phyloP scores from a whole-genome alignment of 2,888 invertebrate species.

The Cremastinae sp. region DNA sequence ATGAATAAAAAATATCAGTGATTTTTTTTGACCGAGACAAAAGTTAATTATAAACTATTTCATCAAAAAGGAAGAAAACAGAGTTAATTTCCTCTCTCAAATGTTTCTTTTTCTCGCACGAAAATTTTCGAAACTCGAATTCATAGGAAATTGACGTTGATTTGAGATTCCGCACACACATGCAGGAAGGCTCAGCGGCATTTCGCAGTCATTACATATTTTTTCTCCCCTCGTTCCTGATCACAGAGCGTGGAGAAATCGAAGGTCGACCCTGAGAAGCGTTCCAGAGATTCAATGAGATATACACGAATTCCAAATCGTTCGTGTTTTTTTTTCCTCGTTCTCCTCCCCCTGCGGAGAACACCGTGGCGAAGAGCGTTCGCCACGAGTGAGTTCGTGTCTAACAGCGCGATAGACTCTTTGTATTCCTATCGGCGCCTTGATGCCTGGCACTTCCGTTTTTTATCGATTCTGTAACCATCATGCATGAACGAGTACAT shows the following conservation, averaged over 20 bases:
- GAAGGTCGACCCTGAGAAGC: constrained; percentile 55
- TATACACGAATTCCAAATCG: constrained; percentile 52
- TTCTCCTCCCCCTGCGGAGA: background rate
- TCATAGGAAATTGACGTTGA: constrained; percentile 1
- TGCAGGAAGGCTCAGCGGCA: constrained; percentile 4
- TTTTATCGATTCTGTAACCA: constrained; percentile 33
- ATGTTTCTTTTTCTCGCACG: background rate
- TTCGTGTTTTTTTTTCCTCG: constrained; percentile 23
- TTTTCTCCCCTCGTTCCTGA: constrained; percentile 17
- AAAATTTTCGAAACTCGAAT: background rate
- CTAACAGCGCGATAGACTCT: constrained; percentile 20
- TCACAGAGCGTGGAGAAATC: constrained; percentile 36
- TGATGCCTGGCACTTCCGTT: constrained; percentile 48
- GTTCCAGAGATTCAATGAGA: constrained; percentile 36
- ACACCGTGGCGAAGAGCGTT: background rate
- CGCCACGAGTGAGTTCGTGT: background rate
- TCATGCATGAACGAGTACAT: constrained; percentile 36
- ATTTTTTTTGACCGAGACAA: too few relatives aligned
- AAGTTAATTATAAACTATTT: too few relatives aligned
- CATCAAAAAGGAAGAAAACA: too few relatives aligned
- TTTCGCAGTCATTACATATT: constrained; percentile 18
- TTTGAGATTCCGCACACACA: constrained; percentile 8
- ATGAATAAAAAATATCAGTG: too few relatives aligned
- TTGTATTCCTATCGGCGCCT: constrained; percentile 52
- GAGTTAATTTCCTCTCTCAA: too few relatives aligned